These are phyloP conservation scores for Heliconius charithonia DNA, from an alignment of 2,888 invertebrate genomes.

Conservation along the genomic window DNA sequence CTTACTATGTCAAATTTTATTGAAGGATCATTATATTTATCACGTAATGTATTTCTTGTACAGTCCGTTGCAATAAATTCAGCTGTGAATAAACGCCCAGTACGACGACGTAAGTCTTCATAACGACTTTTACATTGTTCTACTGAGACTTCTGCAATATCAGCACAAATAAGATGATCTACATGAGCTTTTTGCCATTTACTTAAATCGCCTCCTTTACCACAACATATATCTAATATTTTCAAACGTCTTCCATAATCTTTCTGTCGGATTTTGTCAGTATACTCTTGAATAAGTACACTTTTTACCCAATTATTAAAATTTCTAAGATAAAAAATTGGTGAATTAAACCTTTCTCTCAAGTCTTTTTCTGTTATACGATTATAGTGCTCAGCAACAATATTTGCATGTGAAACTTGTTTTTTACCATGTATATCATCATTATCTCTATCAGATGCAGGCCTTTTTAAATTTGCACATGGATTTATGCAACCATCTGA, in stretches of 20 bases:
- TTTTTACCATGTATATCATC: not conserved
- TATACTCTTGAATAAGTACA: constrained; percentile 94
- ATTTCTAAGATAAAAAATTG: constrained; percentile 96
- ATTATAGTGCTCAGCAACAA: constrained; percentile 98
- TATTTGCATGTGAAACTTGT: constrained; percentile 55
- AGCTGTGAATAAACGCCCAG: constrained; percentile 87
- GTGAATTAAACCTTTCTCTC: constrained; percentile 91
- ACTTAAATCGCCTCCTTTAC: constrained; percentile 99
- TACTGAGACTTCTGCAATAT: constrained; percentile 96
- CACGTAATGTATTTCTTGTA: constrained; percentile 91
- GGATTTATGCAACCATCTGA: not conserved
- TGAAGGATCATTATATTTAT: constrained; percentile 90
- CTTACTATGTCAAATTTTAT: constrained; percentile 94
- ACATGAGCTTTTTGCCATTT: constrained; percentile 96
- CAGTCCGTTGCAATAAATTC: constrained; percentile 97
- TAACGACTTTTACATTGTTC: constrained; percentile 95
- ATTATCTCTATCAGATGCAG: constrained; percentile 10
- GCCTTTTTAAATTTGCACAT: not conserved
- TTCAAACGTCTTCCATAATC: constrained; percentile 86
- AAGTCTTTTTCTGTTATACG: constrained; percentile 92
- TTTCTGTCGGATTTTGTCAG: constrained; percentile 86
- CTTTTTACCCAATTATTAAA: constrained; percentile 99
- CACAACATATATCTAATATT: constrained; percentile 97
- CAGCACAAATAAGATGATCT: constrained; percentile 93
- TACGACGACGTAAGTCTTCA: constrained; percentile 84